phyloP scores from a whole-genome alignment of 2,797 vertebrate species.

The Eutrigla gurnardus region DNA sequence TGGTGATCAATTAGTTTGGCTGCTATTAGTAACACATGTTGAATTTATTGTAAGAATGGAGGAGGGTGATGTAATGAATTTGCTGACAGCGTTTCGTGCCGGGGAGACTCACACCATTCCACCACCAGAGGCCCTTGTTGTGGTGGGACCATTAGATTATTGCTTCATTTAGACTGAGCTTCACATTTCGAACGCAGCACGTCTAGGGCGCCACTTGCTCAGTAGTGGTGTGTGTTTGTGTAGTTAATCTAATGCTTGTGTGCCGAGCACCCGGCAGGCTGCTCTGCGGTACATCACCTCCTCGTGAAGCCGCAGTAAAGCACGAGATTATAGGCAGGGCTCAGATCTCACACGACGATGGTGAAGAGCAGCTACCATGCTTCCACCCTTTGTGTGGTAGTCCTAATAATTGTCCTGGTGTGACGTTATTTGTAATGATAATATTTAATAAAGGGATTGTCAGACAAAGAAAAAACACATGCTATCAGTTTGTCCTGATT shows the following conservation, averaged over 20 bases:
- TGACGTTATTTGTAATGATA: no score
- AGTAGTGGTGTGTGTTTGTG: constrained; percentile 71
- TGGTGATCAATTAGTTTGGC: neutral
- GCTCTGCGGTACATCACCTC: constrained; percentile 60
- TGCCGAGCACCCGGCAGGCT: constrained; percentile 48
- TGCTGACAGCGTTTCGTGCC: neutral
- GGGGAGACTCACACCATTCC: constrained; percentile 2
- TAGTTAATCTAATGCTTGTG: constrained; percentile 72
- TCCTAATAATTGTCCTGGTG: no score
- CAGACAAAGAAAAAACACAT: no score
- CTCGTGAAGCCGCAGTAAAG: constrained; percentile 69
- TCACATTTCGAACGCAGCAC: constrained; percentile 41
- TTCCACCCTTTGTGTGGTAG: no score
- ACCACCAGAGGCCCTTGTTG: constrained; percentile 48
- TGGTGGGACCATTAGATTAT: constrained; percentile 43
- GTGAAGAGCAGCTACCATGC: constrained; percentile 48
- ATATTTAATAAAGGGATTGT: no score
- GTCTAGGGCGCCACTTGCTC: constrained; percentile 40
- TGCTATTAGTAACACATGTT: neutral
- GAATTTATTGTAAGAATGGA: neutral
- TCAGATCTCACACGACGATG: constrained; percentile 75
- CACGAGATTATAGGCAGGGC: constrained; percentile 66
- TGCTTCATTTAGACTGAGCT: constrained; percentile 54
- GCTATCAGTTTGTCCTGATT: no score
- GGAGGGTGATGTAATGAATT: constrained; percentile 18